Percentiles rank a stretch among this genome's conserved stretches.
Evolutionary conservation across 2,797 vertebrate species (phyloP).

Genomic region (Hippocampus kuda): DNA sequence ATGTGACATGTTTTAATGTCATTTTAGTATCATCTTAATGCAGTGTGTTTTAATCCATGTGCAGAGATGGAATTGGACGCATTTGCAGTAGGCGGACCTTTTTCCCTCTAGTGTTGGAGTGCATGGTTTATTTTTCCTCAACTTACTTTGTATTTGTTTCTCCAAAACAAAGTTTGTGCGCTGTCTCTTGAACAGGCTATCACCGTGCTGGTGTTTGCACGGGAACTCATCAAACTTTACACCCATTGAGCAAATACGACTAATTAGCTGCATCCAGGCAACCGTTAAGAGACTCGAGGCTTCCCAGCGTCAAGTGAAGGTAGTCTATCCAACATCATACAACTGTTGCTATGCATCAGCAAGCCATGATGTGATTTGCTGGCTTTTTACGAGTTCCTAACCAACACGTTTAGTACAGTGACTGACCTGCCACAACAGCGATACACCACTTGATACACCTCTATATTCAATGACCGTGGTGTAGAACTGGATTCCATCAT

Average conservation of each 20-base stretch:
- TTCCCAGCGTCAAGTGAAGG: not conserved
- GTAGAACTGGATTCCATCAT: not conserved
- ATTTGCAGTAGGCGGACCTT: not conserved
- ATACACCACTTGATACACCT: not conserved
- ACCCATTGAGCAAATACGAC: slow-evolving; percentile 27
- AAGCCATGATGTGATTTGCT: not conserved
- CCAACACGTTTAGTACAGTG: not conserved
- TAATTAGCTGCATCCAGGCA: slow-evolving; percentile 25
- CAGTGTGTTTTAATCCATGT: not conserved
- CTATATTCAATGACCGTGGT: not conserved
- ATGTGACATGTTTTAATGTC: not conserved
- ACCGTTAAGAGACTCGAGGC: slow-evolving; percentile 6
- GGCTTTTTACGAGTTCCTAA: not conserved
- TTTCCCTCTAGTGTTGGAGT: not conserved
- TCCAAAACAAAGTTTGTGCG: not conserved
- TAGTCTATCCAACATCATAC: not conserved
- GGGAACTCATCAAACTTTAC: slow-evolving; percentile 16
- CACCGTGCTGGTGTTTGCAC: slow-evolving; percentile 6
- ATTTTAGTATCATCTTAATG: not conserved
- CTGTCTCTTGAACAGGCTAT: not conserved
- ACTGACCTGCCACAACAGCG: not conserved
- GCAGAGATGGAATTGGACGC: not conserved
- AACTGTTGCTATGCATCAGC: not conserved
- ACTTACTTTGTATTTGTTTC: not conserved
- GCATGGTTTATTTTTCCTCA: not conserved